phyloP scores from a whole-genome alignment of 2,888 invertebrate genomes.

The Crepidodera aurea region DNA sequence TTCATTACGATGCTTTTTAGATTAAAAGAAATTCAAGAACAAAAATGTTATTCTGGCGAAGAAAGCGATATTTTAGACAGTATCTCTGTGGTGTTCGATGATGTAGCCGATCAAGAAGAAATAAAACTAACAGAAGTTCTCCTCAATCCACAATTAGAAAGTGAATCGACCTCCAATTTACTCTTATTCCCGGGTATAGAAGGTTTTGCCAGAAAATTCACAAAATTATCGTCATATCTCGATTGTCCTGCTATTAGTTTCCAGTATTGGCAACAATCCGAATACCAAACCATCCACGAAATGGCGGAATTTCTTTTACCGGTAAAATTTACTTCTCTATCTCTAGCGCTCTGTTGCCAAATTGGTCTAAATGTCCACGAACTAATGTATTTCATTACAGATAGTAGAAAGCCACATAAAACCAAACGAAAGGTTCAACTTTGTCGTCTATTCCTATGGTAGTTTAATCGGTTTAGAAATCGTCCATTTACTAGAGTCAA shows the following conservation, averaged over 20 bases:
- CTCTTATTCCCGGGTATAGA: slow-evolving; percentile 75
- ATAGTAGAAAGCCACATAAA: slow-evolving; percentile 65
- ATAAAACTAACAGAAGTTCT: background rate
- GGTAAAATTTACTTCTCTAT: slow-evolving; percentile 63
- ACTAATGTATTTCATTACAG: slow-evolving; percentile 63
- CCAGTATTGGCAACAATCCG: slow-evolving; percentile 64
- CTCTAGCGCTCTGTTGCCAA: no score
- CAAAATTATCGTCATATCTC: slow-evolving; percentile 64
- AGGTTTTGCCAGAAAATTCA: slow-evolving; percentile 67
- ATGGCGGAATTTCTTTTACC: slow-evolving; percentile 65
- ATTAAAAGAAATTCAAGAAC: slow-evolving; percentile 65
- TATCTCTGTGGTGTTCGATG: background rate
- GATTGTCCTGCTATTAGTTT: slow-evolving; percentile 65
- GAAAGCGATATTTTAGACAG: slow-evolving; percentile 54
- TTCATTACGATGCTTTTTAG: slow-evolving; percentile 49
- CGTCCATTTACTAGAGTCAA: slow-evolving; percentile 73
- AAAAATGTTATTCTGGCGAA: slow-evolving; percentile 65
- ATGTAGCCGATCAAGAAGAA: slow-evolving; percentile 64
- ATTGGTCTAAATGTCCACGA: no score
- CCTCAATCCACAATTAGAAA: slow-evolving; percentile 11
- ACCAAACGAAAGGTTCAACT: slow-evolving; percentile 69
- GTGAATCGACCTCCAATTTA: slow-evolving; percentile 56
- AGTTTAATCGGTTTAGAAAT: slow-evolving; percentile 80
- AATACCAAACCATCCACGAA: slow-evolving; percentile 60
- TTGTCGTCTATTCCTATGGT: slow-evolving; percentile 92